These are phyloP conservation scores for Drosophila lacicola DNA, from an alignment of 2,888 invertebrate species.

Conservation along the genomic window DNA sequence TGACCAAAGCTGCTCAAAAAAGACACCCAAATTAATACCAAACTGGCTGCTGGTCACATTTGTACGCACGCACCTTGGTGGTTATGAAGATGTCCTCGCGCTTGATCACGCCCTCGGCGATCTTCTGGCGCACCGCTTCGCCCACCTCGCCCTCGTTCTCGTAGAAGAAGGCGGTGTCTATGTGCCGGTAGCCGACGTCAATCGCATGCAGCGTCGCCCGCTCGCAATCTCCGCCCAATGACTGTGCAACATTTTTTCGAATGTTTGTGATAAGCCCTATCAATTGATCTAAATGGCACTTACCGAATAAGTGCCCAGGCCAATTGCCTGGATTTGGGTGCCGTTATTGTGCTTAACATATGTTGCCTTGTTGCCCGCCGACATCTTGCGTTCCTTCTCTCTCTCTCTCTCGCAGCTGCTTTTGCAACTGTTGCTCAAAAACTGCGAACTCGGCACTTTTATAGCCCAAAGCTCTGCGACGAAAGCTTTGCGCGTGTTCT, in stretches of 20 bases:
- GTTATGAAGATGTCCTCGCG: constrained; percentile 85
- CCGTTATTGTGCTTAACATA: constrained; percentile 82
- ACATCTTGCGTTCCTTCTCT: constrained; percentile 46
- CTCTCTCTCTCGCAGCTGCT: constrained; percentile 18
- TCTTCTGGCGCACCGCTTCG: constrained; percentile 84
- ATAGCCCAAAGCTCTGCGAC: constrained; percentile 9
- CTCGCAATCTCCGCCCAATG: constrained; percentile 82
- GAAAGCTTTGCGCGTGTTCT: constrained; percentile 36
- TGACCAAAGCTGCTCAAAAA: constrained; percentile 90
- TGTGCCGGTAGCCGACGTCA: constrained; percentile 86
- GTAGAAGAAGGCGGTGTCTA: constrained; percentile 87
- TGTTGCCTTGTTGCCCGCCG: constrained; percentile 47
- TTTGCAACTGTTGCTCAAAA: constrained; percentile 51
- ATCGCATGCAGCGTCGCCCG: constrained; percentile 85
- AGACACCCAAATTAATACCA: rapidly evolving
- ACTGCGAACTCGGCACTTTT: constrained; percentile 28
- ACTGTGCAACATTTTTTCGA: constrained; percentile 55
- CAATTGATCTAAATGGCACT: constrained; percentile 29
- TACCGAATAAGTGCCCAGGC: constrained; percentile 83
- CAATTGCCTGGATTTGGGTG: constrained; percentile 80
- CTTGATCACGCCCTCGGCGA: constrained; percentile 84
- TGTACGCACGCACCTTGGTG: constrained; percentile 74
- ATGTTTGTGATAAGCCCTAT: constrained; percentile 44
- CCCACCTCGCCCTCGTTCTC: constrained; percentile 86
- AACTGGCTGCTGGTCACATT: too few relatives aligned